Base-by-base conservation (phyloP, 2,888 invertebrate genomes). In the Cataglyphis altisquamis region DNA sequence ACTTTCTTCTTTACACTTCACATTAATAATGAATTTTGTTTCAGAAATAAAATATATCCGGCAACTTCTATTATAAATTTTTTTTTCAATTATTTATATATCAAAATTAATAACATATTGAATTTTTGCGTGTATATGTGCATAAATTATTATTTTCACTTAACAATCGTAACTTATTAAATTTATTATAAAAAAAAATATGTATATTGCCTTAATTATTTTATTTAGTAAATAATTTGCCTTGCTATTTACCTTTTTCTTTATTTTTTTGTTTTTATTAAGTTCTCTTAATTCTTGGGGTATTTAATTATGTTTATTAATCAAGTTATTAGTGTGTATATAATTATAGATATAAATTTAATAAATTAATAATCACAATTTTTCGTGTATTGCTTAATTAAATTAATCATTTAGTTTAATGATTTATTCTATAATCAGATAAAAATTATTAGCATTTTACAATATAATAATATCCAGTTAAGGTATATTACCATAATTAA, bases 351-450 rank as follows among this genome's bases (percentile, higher is more conserved):
- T 39, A 39, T 45, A 41, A 45, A 62, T 74, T 32, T 45, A 32
- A 62, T 62, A 45, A 62, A 45, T 39, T 41, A 62, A 32, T 52
- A 52, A 52, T 52, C 32, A 15, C 73, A 75, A 9, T 45, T 74
- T n/a, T n/a, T n/a, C 2, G n/a, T 32, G 15, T 6, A 74, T 36
- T 12, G 21, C 36, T 75, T 48, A 6, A 10, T 9, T n/a, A 32
- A 74, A 48, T 60, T 8, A 39, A 9, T 29, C 8, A 15, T n/a
- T 6, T 29, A 4, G 41, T 18, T 12, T n/a, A 39, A 60, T 73
- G 29, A 73, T 73, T 60, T 18, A 52, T 8, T 5, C 52, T 52
- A 52, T 52, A 52, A 52, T n/a, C 52, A 2, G 6, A 52, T 6
- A 52, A n/a, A n/a, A 29, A 29, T 52, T 52, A 52, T 8, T 52